Base-by-base conservation (phyloP, 1,140 invertebrate genomes). In the Sarcophaga peregrina region DNA sequence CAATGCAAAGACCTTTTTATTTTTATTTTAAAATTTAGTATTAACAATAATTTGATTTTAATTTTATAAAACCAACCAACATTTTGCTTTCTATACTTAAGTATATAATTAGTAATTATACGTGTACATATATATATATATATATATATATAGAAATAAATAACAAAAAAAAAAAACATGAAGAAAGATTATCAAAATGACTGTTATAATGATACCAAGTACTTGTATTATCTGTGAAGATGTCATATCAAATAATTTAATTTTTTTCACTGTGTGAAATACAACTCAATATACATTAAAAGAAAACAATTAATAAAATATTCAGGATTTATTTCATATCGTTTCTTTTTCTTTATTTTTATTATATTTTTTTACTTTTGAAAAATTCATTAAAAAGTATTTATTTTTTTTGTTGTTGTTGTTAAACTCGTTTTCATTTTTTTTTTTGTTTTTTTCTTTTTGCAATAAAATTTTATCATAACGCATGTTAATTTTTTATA, bases 231-330 rank as follows among this genome's bases (percentile, higher is more conserved):
- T 68, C 62, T 68, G 62, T 68, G 62, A 68, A 68, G 62, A 68
- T 68, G 17, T 68, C 62, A 20, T n/a, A 68, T 20, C 62, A 20
- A 20, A 62, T 62, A 62, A 37, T 37, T 37, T n/a, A 68, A 20
- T 68, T 68, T 68, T 68, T 68, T 68, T 68, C 62, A 68, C 62
- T 68, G 62, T 68, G 62, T 68, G 62, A 68, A 68, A 68, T 68
- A 20, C n/a, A 20, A 68, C 62, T 68, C 62, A 68, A 68, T 68
- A 68, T 68, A 68, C 17, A 68, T 4, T 20, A 68, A 25, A 68
- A 68, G 20, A 68, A 68, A 17, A 68, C 13, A 52, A 52, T 37
- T 37, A 37, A 37, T 37, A 37, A 52, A 52, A 52, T 52, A 52
- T 52, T 5, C 50, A 10, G 50, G 50, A 68, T 20, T 68, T 68